Base-by-base conservation (phyloP, 2,113 vertebrate species). In the Struthio camelus region DNA sequence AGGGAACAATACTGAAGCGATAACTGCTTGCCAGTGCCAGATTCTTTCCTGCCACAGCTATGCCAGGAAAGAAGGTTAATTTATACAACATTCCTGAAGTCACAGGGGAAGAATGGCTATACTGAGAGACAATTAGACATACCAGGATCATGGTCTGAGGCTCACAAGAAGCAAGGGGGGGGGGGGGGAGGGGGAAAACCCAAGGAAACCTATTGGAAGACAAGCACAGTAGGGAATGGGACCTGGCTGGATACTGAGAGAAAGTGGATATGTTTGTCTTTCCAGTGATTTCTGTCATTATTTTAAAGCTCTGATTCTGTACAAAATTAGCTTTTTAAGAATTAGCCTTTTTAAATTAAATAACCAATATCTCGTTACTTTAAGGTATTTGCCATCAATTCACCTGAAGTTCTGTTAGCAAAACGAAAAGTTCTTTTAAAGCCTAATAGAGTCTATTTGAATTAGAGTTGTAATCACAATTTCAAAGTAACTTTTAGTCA, bases 71-170 rank as follows among this genome's bases (percentile, higher is more conserved):
- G 87, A 77, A 80, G 48, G 81, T 89, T 70, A 77, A 93, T 90
- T 95, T 91, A 94, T 64, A 96, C 76, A 94, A 58, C 85, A 46
- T 95, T 95, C 59, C 87, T 91, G 0, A 91, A 95, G 87, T 78
- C 90, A 91, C 64, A 94, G 40, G 82, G 59, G 25, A 85, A 54
- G 34, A 93, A 77, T 30, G 34, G 79, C 87, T 42, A 19, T 2
- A 88, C 44, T 8, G 62, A 89, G 75, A 87, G 38, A 67, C 48
- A 59, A 32, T 42, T 17, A 82, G 10, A 70, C 19, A 50, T 28
- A 66, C 27, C 81, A 77, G 89, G 23, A 66, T 61, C 66, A 69
- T 53, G 69, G 62, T 2, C 53, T 38, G 50, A 93, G 54, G 14
- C 62, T 40, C 1, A 1, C 34, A 36, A 62, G 24, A 83, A 91